Evolutionary conservation across 2,797 vertebrate genomes (phyloP), one percentile per base, ranked within the genome.

Genomic region (Acipenser ruthenus): DNA sequence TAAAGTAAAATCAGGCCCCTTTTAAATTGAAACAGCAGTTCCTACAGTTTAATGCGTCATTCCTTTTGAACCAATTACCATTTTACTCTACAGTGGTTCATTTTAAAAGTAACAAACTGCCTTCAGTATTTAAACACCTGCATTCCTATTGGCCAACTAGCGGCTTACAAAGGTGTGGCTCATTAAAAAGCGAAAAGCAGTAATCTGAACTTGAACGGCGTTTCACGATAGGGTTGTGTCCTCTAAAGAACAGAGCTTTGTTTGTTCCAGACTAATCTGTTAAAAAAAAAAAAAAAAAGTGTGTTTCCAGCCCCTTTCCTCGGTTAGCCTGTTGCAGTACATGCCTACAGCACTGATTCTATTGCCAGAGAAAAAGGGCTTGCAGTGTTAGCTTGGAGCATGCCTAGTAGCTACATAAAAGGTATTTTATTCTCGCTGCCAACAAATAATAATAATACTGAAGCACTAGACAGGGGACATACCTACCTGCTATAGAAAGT

Each of bases 361-460:
- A 15, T 63, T 51, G 47, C 50, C 50, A 9, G 60, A 64, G 68
- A 70, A 55, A 63, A 62, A 18, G 59, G 64, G 37, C 3, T 12
- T 37, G 8, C 59, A 55, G 11, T 62, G 64, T 49, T 63, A n/a
- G 55, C 55, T 7, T 13, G 12, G 55, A 58, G 12, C 10, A 58
- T n/a, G 12, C 55, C 6, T 8, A 49, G 18, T 49, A 13, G 4
- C 9, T 37, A 37, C n/a, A 8, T 18, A 58, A 49, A 13, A n/a
- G 10, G 49, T 63, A 23, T 67, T 67, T 18, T 67, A 55, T 65
- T 59, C 49, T 37, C 18, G 3, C 48, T 13, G 56, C 52, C 37
- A 18, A 18, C 2, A 18, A 18, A 18, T 18, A 18, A 18, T 18
- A 18, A 18, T 18, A 18, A n/a, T 50, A 13, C 23, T 37, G 10